These are phyloP conservation scores for Lasioglossum calceatum DNA, from an alignment of 2,888 invertebrate species.

Conservation along the genomic window DNA sequence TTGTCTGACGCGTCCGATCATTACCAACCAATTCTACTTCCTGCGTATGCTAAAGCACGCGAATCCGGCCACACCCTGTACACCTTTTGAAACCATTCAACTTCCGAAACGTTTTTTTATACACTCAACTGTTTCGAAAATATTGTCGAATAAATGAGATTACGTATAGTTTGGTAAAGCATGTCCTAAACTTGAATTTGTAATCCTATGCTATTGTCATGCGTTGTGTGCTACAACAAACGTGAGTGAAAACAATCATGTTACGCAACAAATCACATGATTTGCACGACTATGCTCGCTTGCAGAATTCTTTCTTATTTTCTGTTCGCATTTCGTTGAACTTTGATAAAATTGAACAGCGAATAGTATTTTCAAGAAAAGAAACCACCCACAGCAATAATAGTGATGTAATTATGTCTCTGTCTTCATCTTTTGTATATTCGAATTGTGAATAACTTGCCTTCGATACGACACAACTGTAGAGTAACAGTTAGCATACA, in stretches of 20 bases:
- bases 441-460: conserved; percentile 75
- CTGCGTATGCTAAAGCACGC: too few relatives aligned
- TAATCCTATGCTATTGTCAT: conserved; percentile 43
- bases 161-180: not conserved
- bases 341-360: conserved; percentile 5
- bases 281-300: conserved; percentile 12
- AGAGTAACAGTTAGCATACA: conserved; percentile 66
- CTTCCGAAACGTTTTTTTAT: not conserved
- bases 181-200: not conserved
- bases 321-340: not conserved
- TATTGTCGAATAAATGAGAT: not conserved
- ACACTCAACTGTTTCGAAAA: not conserved
- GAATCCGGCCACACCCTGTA: not conserved
- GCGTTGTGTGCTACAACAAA: conserved; percentile 52
- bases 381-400: conserved; percentile 67
- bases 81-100: not conserved
- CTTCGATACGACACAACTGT: conserved; percentile 73
- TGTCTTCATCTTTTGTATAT: conserved; percentile 79
- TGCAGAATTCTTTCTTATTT: conserved; percentile 12
- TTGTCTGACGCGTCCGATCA: too few relatives aligned
- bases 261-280: not conserved
- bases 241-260: conserved; percentile 6
- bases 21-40: too few relatives aligned
- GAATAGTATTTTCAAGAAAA: conserved; percentile 41
- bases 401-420: conserved; percentile 64